Evolutionary conservation across 2,888 invertebrate species (phyloP), one percentile per base, ranked within the genome.

Genomic region (Argyresthia albistria): DNA sequence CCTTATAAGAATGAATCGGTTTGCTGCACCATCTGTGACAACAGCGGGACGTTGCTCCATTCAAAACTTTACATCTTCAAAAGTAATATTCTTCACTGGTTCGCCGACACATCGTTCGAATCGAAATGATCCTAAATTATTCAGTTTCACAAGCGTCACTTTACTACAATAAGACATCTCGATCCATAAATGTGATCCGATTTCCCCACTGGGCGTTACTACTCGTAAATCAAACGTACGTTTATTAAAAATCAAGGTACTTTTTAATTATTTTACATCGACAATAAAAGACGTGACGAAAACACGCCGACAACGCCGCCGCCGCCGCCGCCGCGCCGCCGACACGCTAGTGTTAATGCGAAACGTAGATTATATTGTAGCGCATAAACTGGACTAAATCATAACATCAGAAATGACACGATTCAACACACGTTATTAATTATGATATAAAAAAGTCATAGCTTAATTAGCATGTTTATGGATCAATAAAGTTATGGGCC

Each of bases 361-460:
- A 62, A 63, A 68, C 78, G 75, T 76, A 81, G 82, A 81, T 82
- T 81, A 81, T 80, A 81, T 76, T 71, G 78, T 76, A 71, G 69
- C 70, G 67, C 75, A 78, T 78, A 81, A 78, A 82, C 77, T 74
- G 73, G 69, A 70, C 73, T 79, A 81, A 84, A 83, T 81, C 82
- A 76, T 81, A 82, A 80, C 76, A 75, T 54, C 54, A 53, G 52
- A 50, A 50, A 50, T 43, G 53, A 51, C 55, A 48, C 53, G 47
- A 47, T 35, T 39, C 47, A 43, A 54, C 52, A 54, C 71, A 74
- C 76, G 80, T 83, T 80, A 84, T 86, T 84, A 83, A 86, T 86
- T 84, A 83, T 79, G 82, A 80, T 81, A 82, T 86, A 83, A 84
- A 84, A 82, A 76, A 80, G 80, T 83, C 83, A 77, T 80, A 73